A percentile compares a stretch with the other conserved stretches of the same genome.
phyloP scores from a whole-genome alignment of 1,140 invertebrate genomes.

The Dinothrombium tinctorium region DNA sequence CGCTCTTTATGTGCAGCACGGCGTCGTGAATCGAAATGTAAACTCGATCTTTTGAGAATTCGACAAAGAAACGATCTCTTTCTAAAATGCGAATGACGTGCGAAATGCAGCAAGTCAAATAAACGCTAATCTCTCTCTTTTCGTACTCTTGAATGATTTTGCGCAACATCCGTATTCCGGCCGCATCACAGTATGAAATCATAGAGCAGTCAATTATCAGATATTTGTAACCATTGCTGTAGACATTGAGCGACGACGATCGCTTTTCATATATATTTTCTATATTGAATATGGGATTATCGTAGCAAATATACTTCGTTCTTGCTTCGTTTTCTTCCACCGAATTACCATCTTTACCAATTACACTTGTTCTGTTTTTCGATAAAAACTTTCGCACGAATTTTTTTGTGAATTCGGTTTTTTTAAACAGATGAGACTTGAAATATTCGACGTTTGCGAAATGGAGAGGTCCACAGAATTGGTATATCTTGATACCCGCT shows the following conservation, averaged over 20 bases:
- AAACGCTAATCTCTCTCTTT: not conserved
- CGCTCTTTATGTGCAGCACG: no score
- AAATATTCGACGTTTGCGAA: conserved; percentile 17
- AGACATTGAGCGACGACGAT: no score
- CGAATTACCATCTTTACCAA: no score
- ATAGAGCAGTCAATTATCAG: conserved; percentile 15
- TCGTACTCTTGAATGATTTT: not conserved
- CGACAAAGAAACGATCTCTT: not conserved
- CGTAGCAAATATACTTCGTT: no score
- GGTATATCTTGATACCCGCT: conserved; percentile 24
- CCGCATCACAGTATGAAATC: conserved; percentile 13
- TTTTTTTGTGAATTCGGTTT: conserved; percentile 24
- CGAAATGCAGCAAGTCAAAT: not conserved
- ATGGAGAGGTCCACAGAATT: conserved; percentile 23
- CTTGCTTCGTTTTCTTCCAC: no score
- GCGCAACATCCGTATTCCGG: conserved; percentile 11
- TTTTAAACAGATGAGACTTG: conserved; percentile 24
- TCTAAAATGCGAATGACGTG: conserved; percentile 1
- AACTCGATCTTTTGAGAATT: not conserved
- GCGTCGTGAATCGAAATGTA: conserved; percentile 3
- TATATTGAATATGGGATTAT: no score
- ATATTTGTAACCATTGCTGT: no score
- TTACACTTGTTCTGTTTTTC: no score
- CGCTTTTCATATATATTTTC: no score
- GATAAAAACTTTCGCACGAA: no score